Conservation (phyloP, 2,113 vertebrate genomes). For the Myanophis thanlyinensis region DNA sequence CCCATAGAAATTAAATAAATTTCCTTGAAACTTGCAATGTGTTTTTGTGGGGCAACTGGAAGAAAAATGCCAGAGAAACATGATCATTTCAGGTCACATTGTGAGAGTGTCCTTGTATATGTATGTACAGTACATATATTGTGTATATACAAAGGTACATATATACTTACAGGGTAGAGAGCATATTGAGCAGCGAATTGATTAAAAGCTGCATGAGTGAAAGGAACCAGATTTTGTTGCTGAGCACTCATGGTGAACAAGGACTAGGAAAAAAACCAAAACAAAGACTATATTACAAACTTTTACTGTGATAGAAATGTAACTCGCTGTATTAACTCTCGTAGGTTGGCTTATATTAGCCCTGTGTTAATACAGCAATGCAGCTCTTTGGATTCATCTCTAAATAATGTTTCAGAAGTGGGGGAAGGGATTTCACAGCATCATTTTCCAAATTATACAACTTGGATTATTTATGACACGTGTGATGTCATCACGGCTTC, state of each 20-base stretch:
- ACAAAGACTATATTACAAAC: background rate
- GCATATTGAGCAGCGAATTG: constrained; percentile 64
- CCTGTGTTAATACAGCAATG: background rate
- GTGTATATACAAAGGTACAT: background rate
- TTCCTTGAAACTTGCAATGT: background rate
- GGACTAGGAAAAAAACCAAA: constrained; percentile 54
- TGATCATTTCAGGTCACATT: too few relatives aligned
- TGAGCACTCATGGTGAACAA: constrained; percentile 75
- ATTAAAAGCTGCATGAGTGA: constrained; percentile 57
- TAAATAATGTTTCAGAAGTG: background rate
- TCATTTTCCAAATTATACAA: background rate
- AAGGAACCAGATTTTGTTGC: constrained; percentile 74
- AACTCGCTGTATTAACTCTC: background rate
- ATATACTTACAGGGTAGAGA: constrained; percentile 60
- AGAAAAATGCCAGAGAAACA: background rate
- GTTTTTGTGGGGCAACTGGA: background rate
- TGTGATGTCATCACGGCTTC: background rate
- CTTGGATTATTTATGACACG: background rate
- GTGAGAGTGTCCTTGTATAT: background rate
- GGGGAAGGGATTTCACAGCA: background rate
- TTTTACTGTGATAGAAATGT: background rate
- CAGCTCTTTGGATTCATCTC: background rate
- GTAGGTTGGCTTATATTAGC: background rate
- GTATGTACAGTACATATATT: background rate
- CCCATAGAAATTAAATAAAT: background rate